A percentile compares a stretch with the other conserved stretches of the same genome.
Evolutionary conservation across 2,797 vertebrate genomes (phyloP).

Genomic region (Platalea minor): DNA sequence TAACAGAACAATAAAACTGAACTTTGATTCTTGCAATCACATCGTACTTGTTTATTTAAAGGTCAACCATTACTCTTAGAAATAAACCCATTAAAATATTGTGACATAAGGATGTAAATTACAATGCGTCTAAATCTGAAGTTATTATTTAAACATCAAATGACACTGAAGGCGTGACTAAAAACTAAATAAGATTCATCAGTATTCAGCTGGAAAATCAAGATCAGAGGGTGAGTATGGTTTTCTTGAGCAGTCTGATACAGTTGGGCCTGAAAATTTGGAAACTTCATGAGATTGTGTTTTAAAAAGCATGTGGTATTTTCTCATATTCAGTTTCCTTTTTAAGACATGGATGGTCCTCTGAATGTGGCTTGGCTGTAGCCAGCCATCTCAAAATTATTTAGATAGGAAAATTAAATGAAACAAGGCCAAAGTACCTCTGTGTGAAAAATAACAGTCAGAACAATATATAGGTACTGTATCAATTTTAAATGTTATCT

Average conservation of each 20-base stretch:
- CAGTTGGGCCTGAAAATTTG: neutral
- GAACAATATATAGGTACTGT: neutral
- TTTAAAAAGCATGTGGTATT: neutral
- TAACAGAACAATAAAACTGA: neutral
- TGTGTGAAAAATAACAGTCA: neutral
- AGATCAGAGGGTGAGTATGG: neutral
- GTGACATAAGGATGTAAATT: constrained; percentile 5
- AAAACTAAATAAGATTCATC: neutral
- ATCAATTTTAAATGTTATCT: neutral
- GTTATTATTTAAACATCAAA: neutral
- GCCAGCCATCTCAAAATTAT: neutral
- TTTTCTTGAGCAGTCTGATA: neutral
- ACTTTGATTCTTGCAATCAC: neutral
- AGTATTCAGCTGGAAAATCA: neutral
- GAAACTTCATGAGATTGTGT: neutral
- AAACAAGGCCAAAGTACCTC: neutral
- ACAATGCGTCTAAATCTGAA: neutral
- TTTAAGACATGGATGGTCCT: neutral
- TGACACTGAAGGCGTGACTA: neutral
- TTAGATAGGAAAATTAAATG: neutral
- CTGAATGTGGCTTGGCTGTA: neutral
- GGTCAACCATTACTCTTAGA: neutral
- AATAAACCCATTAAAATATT: constrained; percentile 24
- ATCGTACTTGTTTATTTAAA: constrained; percentile 12
- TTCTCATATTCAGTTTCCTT: neutral